phyloP scores from a whole-genome alignment of 2,888 invertebrate species.

The Oxyscelio sp. region DNA sequence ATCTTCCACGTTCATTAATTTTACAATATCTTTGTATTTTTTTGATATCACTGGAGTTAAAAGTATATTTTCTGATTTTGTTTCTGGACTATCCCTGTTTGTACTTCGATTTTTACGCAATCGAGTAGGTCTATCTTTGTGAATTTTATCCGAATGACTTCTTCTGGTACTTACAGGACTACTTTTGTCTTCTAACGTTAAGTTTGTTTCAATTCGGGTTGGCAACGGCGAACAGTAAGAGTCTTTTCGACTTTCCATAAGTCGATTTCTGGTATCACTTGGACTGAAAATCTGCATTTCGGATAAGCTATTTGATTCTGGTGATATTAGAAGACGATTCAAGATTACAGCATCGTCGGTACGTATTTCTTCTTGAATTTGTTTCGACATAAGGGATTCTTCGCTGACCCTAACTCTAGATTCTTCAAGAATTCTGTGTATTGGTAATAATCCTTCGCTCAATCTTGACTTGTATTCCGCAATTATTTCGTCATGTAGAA shows the following conservation, averaged over 20 bases:
- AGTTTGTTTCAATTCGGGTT: constrained; percentile 33
- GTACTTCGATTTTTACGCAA: constrained; percentile 55
- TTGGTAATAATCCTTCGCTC: constrained; percentile 83
- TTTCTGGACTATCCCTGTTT: constrained; percentile 59
- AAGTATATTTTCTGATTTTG: constrained; percentile 54
- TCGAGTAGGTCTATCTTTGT: constrained; percentile 28
- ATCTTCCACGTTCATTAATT: constrained; percentile 73
- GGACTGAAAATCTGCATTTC: constrained; percentile 30
- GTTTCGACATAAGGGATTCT: constrained; percentile 82
- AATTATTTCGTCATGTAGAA: constrained; percentile 83
- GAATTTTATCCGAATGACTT: not conserved
- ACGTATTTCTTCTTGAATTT: constrained; percentile 74
- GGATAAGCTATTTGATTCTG: not conserved
- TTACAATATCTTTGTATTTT: constrained; percentile 75
- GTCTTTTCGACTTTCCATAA: constrained; percentile 18
- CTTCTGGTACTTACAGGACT: not conserved
- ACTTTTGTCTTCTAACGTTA: constrained; percentile 44
- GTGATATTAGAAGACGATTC: constrained; percentile 8
- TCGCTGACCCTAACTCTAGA: constrained; percentile 84
- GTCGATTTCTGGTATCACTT: constrained; percentile 30
- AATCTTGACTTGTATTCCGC: constrained; percentile 82
- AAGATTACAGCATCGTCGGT: constrained; percentile 11
- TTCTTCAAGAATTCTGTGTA: constrained; percentile 84
- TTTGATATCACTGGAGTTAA: constrained; percentile 74
- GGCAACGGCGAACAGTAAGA: constrained; percentile 8